Evolutionary conservation across 2,113 vertebrate genomes (phyloP).

Genomic region (Oxygymnocypris stewartii): DNA sequence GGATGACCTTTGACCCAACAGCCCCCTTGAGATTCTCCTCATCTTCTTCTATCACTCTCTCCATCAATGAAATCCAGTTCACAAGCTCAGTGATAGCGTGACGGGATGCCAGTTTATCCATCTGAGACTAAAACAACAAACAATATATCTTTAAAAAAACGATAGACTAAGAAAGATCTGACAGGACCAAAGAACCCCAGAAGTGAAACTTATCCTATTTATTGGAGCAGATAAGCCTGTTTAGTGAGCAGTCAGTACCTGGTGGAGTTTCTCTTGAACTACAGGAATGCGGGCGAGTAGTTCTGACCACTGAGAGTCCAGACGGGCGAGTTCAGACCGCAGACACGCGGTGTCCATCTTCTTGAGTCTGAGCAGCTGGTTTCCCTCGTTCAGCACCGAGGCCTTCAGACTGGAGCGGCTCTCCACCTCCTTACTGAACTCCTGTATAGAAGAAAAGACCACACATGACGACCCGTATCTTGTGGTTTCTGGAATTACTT

Average conservation of each 20-base stretch:
- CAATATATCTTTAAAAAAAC: not conserved
- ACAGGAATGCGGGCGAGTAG: slow-evolving; percentile 87
- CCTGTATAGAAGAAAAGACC: slow-evolving; percentile 70
- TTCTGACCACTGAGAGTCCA: slow-evolving; percentile 90
- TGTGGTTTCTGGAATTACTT: not conserved
- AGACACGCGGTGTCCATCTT: slow-evolving; percentile 87
- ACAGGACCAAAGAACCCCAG: not conserved
- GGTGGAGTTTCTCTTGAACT: slow-evolving; percentile 95
- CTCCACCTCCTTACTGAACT: slow-evolving; percentile 97
- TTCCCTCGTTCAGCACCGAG: slow-evolving; percentile 89
- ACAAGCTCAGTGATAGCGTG: slow-evolving; percentile 93
- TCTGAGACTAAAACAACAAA: slow-evolving; percentile 83
- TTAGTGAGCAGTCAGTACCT: slow-evolving; percentile 74
- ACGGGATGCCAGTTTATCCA: slow-evolving; percentile 94
- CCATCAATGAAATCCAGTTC: slow-evolving; percentile 94
- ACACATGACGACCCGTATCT: not conserved
- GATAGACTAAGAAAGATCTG: not conserved
- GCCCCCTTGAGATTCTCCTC: slow-evolving; percentile 89
- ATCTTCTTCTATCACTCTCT: slow-evolving; percentile 87
- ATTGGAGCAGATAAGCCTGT: slow-evolving; percentile 47
- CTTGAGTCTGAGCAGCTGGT: slow-evolving; percentile 90
- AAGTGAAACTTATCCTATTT: slow-evolving; percentile 59
- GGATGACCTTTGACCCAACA: slow-evolving; percentile 84
- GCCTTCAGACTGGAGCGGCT: slow-evolving; percentile 86
- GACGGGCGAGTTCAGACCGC: slow-evolving; percentile 83